phyloP scores from a whole-genome alignment of 1,140 invertebrate genomes.

The Nephila pilipes region DNA sequence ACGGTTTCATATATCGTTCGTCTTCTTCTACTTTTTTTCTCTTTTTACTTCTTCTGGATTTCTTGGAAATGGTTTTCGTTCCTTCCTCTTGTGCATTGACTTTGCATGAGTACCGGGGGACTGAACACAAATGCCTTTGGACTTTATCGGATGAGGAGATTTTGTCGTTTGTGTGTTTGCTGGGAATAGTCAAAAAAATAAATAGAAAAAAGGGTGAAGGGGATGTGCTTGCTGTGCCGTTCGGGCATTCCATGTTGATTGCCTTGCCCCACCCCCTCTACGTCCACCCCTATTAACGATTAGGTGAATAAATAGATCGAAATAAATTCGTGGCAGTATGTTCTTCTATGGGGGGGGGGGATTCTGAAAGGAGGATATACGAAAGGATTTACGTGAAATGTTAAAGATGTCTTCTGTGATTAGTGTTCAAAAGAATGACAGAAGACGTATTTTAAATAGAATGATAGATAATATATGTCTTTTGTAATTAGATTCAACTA shows the following conservation, averaged over 20 bases:
- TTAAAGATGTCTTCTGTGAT: neutral
- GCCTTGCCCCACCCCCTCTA: neutral
- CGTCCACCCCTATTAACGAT: slow-evolving; percentile 17
- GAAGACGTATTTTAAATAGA: too few relatives aligned
- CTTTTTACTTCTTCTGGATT: slow-evolving; percentile 11
- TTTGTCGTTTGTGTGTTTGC: slow-evolving; percentile 12
- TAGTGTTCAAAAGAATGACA: neutral
- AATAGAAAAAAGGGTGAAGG: neutral
- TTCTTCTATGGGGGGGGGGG: neutral
- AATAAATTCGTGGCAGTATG: slow-evolving; percentile 1
- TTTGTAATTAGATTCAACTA: too few relatives aligned
- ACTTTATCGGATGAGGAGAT: slow-evolving; percentile 38
- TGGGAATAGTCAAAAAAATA: neutral
- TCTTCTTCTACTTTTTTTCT: slow-evolving; percentile 19
- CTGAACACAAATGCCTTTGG: slow-evolving; percentile 59
- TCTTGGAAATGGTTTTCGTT: slow-evolving; percentile 65
- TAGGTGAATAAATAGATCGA: slow-evolving; percentile 41
- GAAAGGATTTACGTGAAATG: neutral
- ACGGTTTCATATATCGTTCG: slow-evolving; percentile 46
- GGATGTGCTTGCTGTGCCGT: neutral
- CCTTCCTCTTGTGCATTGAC: slow-evolving; percentile 55
- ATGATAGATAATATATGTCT: too few relatives aligned
- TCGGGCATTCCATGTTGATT: slow-evolving; percentile 24
- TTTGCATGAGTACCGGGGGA: slow-evolving; percentile 61
- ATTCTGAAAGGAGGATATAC: neutral